phyloP scores from a whole-genome alignment of 2,797 vertebrate genomes.

The Eutrigla gurnardus region DNA sequence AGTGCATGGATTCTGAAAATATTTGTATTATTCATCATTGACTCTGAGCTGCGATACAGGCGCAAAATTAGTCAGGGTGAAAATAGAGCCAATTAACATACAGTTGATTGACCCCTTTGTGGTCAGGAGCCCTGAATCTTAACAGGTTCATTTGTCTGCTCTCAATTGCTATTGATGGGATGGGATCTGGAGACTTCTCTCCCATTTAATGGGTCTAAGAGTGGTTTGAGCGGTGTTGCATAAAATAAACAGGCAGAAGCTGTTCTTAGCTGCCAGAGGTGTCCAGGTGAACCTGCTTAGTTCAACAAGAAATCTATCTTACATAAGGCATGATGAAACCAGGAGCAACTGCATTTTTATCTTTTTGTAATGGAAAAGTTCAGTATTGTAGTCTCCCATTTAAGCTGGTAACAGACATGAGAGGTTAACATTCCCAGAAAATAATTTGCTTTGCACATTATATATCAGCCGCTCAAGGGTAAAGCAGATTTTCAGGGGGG shows the following conservation, averaged over 20 bases:
- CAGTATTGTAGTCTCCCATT: slow-evolving; percentile 37
- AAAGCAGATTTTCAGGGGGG: slow-evolving; percentile 11
- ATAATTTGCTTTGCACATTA: slow-evolving; percentile 24
- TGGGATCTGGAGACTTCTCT: slow-evolving; percentile 46
- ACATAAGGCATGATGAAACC: slow-evolving; percentile 66
- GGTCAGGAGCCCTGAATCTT: slow-evolving; percentile 52
- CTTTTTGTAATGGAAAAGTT: slow-evolving; percentile 38
- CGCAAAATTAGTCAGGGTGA: slow-evolving; percentile 56
- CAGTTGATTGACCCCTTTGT: slow-evolving; percentile 63
- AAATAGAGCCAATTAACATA: slow-evolving; percentile 56
- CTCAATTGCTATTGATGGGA: slow-evolving; percentile 64
- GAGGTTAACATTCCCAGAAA: slow-evolving; percentile 28
- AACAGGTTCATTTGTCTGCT: slow-evolving; percentile 69
- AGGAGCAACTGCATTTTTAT: slow-evolving; percentile 51
- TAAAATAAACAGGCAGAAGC: slow-evolving; percentile 47
- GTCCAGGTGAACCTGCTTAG: slow-evolving; percentile 41
- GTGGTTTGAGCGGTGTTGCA: slow-evolving; percentile 62
- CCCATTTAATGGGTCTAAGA: slow-evolving; percentile 55
- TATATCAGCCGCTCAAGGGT: slow-evolving; percentile 28
- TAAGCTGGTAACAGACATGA: slow-evolving; percentile 31
- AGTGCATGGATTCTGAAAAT: slow-evolving; percentile 32
- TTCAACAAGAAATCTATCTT: slow-evolving; percentile 45
- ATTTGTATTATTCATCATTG: slow-evolving; percentile 52
- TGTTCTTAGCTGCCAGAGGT: slow-evolving; percentile 39
- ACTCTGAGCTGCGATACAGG: slow-evolving; percentile 48